Base-by-base conservation (phyloP, 2,797 vertebrate genomes). In the Arnoldichthys spilopterus region DNA sequence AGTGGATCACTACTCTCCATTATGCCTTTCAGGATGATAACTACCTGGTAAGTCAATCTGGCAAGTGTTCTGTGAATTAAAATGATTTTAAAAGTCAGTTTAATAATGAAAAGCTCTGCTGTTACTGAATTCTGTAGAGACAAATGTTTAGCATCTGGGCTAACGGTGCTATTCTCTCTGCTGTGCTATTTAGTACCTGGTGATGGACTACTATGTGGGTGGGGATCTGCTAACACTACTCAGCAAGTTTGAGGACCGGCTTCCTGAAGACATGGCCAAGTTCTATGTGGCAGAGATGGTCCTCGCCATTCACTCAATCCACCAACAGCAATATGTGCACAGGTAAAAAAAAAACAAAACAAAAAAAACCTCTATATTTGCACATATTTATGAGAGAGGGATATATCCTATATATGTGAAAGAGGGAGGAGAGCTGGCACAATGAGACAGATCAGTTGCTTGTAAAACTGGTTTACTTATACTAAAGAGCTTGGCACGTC, bases 251-350 rank as follows among this genome's bases (percentile, higher is more conserved):
- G 97, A 99, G 89, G 98, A 99, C 83, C 94, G 96, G 16, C 95
- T 99, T 34, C 98, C 98, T 0, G 97, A 99, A 85, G 97, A 99
- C 80, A 99, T 99, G 98, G 88, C 97, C 49, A 92, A 92, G 78
- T 99, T 99, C 94, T 99, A 98, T 86, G 92, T 99, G 18, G 96
- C 97, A 1, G 98, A 99, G 89, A 99, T 99, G 97, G 97, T 99
- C 54, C 90, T 99, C 74, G 98, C 97, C 72, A 93, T 98, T 81
- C 94, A 98, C 89, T 99, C 97, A 80, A 97, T 99, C 91, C 98
- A 99, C 82, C 95, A 96, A 89, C 94, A 97, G 51, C 93, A 95
- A 90, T 99, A 99, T n/a, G 96, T 99, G 49, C 98, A 99, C 95
- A 97, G 98, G 98, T 99, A 72, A 79, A n/a, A n/a, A n/a, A n/a